Evolutionary conservation across 2,113 vertebrate species (phyloP).

Genomic region (Galemys pyrenaicus): DNA sequence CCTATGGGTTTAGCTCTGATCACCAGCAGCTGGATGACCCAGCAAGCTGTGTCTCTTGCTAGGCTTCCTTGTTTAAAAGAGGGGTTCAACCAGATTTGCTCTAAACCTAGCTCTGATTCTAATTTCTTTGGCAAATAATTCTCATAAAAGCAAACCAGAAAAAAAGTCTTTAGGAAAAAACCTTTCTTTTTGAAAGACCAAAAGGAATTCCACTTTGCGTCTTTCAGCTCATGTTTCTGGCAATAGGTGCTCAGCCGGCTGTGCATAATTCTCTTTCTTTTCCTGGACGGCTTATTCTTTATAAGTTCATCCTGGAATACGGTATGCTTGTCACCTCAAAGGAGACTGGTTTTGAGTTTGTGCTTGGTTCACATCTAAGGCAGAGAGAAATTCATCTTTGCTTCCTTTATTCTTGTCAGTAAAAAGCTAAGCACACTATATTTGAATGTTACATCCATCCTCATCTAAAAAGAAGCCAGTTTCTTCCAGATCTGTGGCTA

Average conservation of each 20-base stretch:
- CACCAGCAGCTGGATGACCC: background rate
- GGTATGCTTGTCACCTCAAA: background rate
- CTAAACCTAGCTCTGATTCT: background rate
- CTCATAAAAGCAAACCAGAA: background rate
- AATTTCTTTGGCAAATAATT: background rate
- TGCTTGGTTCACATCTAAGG: slow-evolving; percentile 5
- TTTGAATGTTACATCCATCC: background rate
- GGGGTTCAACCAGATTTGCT: background rate
- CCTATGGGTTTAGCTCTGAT: background rate
- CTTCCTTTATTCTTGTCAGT: background rate
- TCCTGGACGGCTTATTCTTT: slow-evolving; percentile 26
- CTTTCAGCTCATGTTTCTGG: slow-evolving; percentile 24
- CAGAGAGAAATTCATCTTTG: background rate
- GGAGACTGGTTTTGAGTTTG: slow-evolving; percentile 23
- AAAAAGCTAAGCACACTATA: background rate
- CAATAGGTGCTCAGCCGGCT: background rate
- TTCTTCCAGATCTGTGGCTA: background rate
- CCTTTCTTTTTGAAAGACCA: background rate
- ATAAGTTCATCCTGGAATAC: background rate
- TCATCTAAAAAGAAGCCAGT: background rate
- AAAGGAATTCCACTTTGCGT: background rate
- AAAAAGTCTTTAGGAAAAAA: background rate
- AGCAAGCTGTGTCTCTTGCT: background rate
- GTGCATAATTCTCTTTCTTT: slow-evolving; percentile 19
- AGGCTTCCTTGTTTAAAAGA: background rate